Percentiles rank a stretch among this genome's conserved stretches.
phyloP scores from a whole-genome alignment of 2,888 invertebrate species.

The Orthonevra nobilis region DNA sequence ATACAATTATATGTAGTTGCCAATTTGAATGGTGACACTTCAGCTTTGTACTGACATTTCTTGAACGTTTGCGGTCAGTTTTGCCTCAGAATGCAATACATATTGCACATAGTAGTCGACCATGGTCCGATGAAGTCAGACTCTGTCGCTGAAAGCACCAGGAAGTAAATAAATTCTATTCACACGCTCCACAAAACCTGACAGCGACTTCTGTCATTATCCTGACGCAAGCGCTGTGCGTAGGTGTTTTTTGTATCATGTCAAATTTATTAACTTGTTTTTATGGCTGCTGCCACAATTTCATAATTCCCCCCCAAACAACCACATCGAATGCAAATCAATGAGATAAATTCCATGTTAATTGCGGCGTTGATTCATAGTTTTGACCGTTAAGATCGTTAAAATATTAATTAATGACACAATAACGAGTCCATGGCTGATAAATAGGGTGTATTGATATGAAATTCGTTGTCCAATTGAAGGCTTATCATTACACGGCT shows the following conservation, averaged over 20 bases:
- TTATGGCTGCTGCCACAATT: conserved; percentile 34
- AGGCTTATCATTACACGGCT: conserved; percentile 44
- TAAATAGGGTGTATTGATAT: conserved; percentile 56
- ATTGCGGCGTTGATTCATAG: conserved; percentile 63
- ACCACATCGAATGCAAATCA: conserved; percentile 58
- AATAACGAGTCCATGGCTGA: conserved; percentile 66
- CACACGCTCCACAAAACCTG: conserved; percentile 46
- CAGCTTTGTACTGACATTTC: conserved; percentile 53
- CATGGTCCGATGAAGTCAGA: conserved; percentile 43
- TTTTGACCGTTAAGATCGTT: conserved; percentile 64
- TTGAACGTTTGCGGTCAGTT: conserved; percentile 57
- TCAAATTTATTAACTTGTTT: conserved; percentile 52
- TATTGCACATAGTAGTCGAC: conserved; percentile 60
- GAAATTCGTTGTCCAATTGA: conserved; percentile 59
- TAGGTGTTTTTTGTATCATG: not conserved
- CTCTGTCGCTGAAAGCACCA: no score
- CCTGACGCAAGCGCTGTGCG: conserved; percentile 52
- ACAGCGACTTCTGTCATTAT: conserved; percentile 43
- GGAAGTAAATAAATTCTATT: conserved; percentile 63
- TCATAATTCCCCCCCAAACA: conserved; percentile 8
- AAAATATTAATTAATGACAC: conserved; percentile 65
- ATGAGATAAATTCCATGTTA: conserved; percentile 63
- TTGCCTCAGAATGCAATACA: conserved; percentile 50
- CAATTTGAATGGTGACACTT: conserved; percentile 9
- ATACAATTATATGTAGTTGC: conserved; percentile 34